A percentile compares a stretch with the other conserved stretches of the same genome.
These are phyloP conservation scores for Drosophila subsilvestris DNA, from an alignment of 2,888 invertebrate species.

Conservation along the genomic window DNA sequence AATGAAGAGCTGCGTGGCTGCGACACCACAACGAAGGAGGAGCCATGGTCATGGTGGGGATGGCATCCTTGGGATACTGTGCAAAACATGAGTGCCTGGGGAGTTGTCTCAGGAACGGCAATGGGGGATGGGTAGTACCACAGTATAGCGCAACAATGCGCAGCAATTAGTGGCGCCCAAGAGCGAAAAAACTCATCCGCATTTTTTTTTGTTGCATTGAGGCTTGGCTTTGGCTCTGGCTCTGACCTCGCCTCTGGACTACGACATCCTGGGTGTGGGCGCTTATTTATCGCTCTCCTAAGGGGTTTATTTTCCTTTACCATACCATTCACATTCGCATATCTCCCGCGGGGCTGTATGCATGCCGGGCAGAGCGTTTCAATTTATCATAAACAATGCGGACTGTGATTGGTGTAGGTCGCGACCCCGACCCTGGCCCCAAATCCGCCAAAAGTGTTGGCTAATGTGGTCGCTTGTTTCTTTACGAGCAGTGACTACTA, in stretches of 20 bases:
- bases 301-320: background rate
- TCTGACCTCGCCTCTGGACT: constrained; percentile 29
- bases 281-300: constrained; percentile 54
- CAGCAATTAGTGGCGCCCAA: constrained; percentile 73
- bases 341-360: constrained; percentile 29
- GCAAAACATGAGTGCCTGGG: constrained; percentile 38
- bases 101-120: constrained; percentile 11
- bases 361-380: constrained; percentile 57
- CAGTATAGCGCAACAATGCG: constrained; percentile 50
- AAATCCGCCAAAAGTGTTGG: constrained; percentile 36
- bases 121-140: background rate
- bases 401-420: constrained; percentile 68
- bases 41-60: constrained; percentile 4
- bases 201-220: constrained; percentile 8
- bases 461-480: constrained; percentile 43
- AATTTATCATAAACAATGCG: constrained; percentile 72
- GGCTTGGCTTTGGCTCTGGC: constrained; percentile 10
- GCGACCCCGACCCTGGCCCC: constrained; percentile 52
- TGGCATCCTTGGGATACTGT: constrained; percentile 14
- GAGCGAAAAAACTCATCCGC: constrained; percentile 65
- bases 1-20: constrained; percentile 8
- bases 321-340: constrained; percentile 25
- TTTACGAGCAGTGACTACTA: background rate
- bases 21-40: background rate
- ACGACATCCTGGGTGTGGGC: constrained; percentile 46